A percentile compares a stretch with the other conserved stretches of the same genome.
Conservation (phyloP, 2,797 vertebrate species). For the Poecilia picta region DNA sequence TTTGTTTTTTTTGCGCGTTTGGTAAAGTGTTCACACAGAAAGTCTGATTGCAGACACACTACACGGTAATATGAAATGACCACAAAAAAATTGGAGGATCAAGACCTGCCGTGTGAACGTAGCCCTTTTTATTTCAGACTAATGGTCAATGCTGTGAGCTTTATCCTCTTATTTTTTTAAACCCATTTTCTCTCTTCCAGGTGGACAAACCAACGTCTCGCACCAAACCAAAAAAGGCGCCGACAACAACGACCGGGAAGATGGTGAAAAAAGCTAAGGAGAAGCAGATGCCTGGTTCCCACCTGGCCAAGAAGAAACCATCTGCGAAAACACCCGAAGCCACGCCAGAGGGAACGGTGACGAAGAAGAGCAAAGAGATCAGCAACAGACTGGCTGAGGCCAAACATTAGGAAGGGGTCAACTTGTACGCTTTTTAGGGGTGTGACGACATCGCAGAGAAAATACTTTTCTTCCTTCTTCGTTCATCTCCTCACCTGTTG, state of each 20-base stretch:
- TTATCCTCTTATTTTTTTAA: neutral
- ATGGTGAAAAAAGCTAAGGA: constrained; percentile 93
- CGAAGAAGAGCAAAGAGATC: constrained; percentile 97
- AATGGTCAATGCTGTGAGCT: neutral
- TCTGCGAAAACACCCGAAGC: constrained; percentile 72
- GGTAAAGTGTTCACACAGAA: no score
- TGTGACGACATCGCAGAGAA: constrained; percentile 78
- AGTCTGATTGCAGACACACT: no score
- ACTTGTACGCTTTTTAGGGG: constrained; percentile 46
- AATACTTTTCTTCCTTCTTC: constrained; percentile 81
- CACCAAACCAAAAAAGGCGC: constrained; percentile 96
- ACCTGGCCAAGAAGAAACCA: constrained; percentile 92
- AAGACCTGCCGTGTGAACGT: no score
- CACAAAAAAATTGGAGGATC: no score
- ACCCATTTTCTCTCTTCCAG: constrained; percentile 70
- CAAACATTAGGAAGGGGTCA: constrained; percentile 87
- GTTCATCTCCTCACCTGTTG: constrained; percentile 48
- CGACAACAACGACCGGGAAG: constrained; percentile 84
- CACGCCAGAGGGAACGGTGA: constrained; percentile 87
- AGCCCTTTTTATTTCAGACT: neutral
- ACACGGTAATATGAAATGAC: no score
- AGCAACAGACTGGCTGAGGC: constrained; percentile 99
- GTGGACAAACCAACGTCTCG: constrained; percentile 88
- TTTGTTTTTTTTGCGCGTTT: no score
- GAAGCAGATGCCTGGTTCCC: constrained; percentile 87